Percentiles rank a stretch among this genome's conserved stretches.
These are phyloP conservation scores for Coptotermes formosanus DNA, from an alignment of 1,140 invertebrate species.

Conservation along the genomic window DNA sequence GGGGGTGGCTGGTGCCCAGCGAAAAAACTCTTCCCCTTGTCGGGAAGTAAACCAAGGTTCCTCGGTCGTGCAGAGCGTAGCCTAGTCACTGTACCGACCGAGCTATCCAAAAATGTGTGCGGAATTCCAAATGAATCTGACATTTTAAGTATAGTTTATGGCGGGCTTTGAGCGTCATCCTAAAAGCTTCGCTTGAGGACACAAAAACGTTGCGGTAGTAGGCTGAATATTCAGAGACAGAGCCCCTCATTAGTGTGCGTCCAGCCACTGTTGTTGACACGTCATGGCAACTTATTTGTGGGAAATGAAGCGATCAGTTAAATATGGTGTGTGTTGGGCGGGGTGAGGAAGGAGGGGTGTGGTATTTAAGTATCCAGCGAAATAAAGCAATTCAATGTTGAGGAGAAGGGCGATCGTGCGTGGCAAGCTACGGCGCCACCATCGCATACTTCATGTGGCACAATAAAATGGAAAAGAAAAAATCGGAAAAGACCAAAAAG, in stretches of 20 bases:
- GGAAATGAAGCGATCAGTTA: conserved; percentile 15
- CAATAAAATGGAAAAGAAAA: background rate
- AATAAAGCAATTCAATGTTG: conserved; percentile 17
- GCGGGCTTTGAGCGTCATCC: no score
- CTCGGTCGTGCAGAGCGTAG: no score
- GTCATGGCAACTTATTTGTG: conserved; percentile 15
- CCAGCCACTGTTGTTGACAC: background rate
- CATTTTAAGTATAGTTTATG: no score
- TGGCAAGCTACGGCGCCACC: background rate
- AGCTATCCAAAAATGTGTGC: no score
- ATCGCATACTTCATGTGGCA: background rate
- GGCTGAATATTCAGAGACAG: background rate
- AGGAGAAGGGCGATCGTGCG: conserved; percentile 4
- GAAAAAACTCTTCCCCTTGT: no score
- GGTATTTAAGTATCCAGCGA: conserved; percentile 12
- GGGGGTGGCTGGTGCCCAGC: no score
- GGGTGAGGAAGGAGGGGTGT: background rate
- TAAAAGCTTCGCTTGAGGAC: no score
- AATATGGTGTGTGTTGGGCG: background rate
- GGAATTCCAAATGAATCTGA: no score
- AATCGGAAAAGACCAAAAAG: background rate
- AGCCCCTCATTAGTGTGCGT: background rate
- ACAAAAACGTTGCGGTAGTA: background rate
- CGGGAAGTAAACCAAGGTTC: no score
- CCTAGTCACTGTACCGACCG: no score